Percentiles rank a stretch among this genome's conserved stretches.
These are phyloP conservation scores for Beroe ovata DNA, from an alignment of 37 sponge, comb jelly and placozoan species.

Conservation along the genomic window DNA sequence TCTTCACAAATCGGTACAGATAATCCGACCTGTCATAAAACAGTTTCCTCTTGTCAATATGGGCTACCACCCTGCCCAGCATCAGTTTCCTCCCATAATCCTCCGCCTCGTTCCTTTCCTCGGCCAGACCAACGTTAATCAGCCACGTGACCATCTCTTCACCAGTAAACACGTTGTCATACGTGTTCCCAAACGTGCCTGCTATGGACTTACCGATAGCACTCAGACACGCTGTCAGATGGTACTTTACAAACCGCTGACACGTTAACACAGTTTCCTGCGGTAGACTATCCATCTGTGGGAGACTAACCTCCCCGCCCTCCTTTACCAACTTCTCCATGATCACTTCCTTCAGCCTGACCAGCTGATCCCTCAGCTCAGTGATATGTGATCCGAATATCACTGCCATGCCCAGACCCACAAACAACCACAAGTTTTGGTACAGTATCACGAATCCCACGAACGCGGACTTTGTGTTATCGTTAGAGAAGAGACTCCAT, in stretches of 20 bases:
- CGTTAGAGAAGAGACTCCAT: background rate
- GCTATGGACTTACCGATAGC: conserved; percentile 20
- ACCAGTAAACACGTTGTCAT: conserved; percentile 75
- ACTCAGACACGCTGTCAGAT: conserved; percentile 55
- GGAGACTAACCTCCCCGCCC: background rate
- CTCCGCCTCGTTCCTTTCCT: conserved; percentile 71
- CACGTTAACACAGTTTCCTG: conserved; percentile 19
- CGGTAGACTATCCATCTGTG: background rate
- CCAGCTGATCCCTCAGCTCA: background rate
- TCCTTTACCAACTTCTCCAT: background rate
- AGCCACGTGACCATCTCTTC: conserved; percentile 79
- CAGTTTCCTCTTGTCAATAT: conserved; percentile 76
- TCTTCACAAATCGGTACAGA: conserved; percentile 70
- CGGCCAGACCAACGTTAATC: conserved; percentile 70
- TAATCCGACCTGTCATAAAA: conserved; percentile 77
- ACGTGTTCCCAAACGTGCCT: conserved; percentile 62
- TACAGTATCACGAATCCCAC: conserved; percentile 3
- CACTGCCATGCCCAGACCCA: conserved; percentile 12
- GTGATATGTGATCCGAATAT: conserved; percentile 25
- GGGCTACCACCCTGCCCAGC: conserved; percentile 74
- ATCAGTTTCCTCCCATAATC: conserved; percentile 76
- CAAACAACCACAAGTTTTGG: conserved; percentile 48
- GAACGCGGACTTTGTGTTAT: background rate
- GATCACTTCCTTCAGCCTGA: conserved; percentile 3
- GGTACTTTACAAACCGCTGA: conserved; percentile 53